Conservation (phyloP, 2,888 invertebrate species). For the Chironomus tentans region DNA sequence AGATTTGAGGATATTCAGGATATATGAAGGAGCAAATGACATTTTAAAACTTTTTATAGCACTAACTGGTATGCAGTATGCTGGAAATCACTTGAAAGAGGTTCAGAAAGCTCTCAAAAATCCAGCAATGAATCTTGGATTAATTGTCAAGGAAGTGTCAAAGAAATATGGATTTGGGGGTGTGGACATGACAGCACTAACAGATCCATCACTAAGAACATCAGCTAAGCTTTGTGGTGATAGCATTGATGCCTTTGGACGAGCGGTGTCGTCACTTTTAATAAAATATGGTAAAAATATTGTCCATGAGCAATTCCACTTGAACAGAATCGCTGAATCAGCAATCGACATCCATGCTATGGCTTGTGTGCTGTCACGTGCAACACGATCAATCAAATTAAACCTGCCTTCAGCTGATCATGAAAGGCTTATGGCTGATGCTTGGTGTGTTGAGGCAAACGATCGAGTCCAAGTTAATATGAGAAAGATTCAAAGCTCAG, state of each 20-base stretch:
- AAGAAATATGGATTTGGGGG: conserved; percentile 61
- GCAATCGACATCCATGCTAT: conserved; percentile 86
- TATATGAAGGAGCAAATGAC: conserved; percentile 97
- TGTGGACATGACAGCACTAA: conserved; percentile 51
- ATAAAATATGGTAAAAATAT: conserved; percentile 76
- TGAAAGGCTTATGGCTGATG: conserved; percentile 68
- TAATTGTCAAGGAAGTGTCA: conserved; percentile 81
- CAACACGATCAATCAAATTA: conserved; percentile 58
- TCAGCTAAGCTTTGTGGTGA: conserved; percentile 57
- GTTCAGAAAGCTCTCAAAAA: conserved; percentile 88
- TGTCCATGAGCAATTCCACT: conserved; percentile 81
- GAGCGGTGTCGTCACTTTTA: conserved; percentile 64
- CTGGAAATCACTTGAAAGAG: conserved; percentile 86
- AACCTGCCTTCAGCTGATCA: conserved; percentile 59
- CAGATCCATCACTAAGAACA: conserved; percentile 49
- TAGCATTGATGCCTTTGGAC: conserved; percentile 39
- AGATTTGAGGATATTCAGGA: conserved; percentile 93
- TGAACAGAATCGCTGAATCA: conserved; percentile 78
- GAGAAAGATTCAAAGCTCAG: conserved; percentile 48
- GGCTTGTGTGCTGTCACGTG: conserved; percentile 74
- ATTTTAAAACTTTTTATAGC: conserved; percentile 92
- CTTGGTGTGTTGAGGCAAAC: conserved; percentile 69
- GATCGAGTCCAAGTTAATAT: conserved; percentile 57
- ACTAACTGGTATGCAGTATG: conserved; percentile 89
- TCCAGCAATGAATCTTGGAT: conserved; percentile 75